A percentile compares a stretch with the other conserved stretches of the same genome.
These are phyloP conservation scores for Microtus ochrogaster DNA, from an alignment of 2,113 vertebrate species.

Conservation along the genomic window DNA sequence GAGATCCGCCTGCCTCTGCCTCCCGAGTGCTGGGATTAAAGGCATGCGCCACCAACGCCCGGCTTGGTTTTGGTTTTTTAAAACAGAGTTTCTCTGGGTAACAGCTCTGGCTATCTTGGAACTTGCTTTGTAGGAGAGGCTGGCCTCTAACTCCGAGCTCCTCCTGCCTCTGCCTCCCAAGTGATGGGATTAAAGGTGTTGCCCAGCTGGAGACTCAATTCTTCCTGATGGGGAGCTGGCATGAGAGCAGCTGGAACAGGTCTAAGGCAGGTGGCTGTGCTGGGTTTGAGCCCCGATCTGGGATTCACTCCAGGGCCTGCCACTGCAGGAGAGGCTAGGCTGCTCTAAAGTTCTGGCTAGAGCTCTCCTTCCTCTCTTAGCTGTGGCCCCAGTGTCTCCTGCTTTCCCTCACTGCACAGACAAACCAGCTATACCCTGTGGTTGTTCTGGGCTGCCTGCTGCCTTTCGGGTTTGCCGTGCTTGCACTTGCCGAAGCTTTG, in stretches of 20 bases:
- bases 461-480: background rate
- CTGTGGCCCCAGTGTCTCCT: background rate
- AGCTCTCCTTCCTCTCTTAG: background rate
- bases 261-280: background rate
- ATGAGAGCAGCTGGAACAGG: background rate
- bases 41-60: too few relatives aligned
- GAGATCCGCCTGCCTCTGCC: too few relatives aligned
- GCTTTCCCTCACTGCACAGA: background rate
- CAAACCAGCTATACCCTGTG: background rate
- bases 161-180: background rate
- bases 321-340: background rate
- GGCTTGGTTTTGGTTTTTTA: background rate
- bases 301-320: background rate
- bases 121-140: background rate
- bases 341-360: accelerated
- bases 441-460: background rate
- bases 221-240: background rate
- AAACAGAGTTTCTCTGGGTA: background rate
- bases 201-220: background rate
- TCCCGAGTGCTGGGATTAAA: too few relatives aligned
- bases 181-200: background rate
- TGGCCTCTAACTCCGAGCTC: background rate
- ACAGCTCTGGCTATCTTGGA: background rate
- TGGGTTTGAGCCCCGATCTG: background rate
- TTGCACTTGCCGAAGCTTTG: background rate